These are phyloP conservation scores for Pentalonia nigronervosa DNA, from an alignment of 1,140 invertebrate genomes.

Conservation along the genomic window DNA sequence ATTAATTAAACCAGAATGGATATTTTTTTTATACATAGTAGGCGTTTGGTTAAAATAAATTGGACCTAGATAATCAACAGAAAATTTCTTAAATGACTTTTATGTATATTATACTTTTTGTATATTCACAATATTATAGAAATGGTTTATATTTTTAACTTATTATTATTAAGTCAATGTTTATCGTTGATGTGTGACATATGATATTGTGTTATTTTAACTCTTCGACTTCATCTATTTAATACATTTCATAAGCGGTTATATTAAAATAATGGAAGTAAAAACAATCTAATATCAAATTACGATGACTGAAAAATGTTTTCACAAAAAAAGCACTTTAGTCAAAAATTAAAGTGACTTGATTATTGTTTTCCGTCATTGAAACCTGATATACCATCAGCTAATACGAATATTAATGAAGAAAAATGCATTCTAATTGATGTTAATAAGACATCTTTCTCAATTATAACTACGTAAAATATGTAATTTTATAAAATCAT, in stretches of 20 bases:
- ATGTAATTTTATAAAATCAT: neutral
- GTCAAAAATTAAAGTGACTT: neutral
- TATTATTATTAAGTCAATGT: neutral
- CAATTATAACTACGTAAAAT: neutral
- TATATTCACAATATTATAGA: no score
- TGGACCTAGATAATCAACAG: no score
- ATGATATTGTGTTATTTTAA: neutral
- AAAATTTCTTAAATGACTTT: no score
- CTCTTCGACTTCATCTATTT: neutral
- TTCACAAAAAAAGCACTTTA: neutral
- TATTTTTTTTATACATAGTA: no score
- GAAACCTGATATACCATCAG: neutral
- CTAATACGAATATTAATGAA: neutral
- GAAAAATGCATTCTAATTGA: neutral
- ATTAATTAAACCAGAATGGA: no score
- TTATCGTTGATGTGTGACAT: neutral
- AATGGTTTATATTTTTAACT: no score
- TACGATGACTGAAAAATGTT: neutral
- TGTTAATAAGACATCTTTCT: neutral
- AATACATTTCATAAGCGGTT: neutral
- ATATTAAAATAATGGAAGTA: neutral
- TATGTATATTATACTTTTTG: no score
- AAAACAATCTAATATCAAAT: neutral
- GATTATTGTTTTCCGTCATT: neutral
- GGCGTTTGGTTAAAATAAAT: no score